Base-by-base conservation (phyloP, 2,797 vertebrate species). In the Danio kyathit region DNA sequence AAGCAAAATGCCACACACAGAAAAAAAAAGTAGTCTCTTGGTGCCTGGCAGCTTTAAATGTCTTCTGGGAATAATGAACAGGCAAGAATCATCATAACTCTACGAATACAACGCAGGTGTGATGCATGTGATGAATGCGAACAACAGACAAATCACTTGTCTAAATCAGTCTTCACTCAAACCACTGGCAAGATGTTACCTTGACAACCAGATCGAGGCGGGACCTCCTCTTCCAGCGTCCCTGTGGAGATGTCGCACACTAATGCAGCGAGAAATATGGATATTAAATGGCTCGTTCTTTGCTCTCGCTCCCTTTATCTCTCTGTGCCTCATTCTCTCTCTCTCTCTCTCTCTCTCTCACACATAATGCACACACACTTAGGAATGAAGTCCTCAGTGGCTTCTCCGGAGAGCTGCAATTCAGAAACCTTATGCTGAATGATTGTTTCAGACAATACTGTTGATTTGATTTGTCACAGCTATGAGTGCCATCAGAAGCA, bases 221-320 rank as follows among this genome's bases (percentile, higher is more conserved):
- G 86, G 89, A 89, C 84, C 82, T 87, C 79, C 82, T 87, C 79
- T 78, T 76, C 78, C 77, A 52, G 74, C 14, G 72, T 91, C 86
- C 90, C 90, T 86, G 87, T 87, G 89, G 92, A 92, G 89, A 91
- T 85, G 84, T 87, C 87, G 89, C 88, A 87, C 86, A 82, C 88
- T 93, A 94, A 94, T 93, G 91, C 93, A 88, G 90, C 84, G 74
- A 87, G 85, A 92, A 93, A 94, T 87, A 86, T 86, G 74, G 87
- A 86, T 88, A 89, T 91, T 91, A 91, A 89, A 86, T 76, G 74
- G 88, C 84, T 92, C 84, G 82, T 90, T 90, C 17, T 19, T 54
- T 84, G 83, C 81, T 64, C 69, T 80, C 76, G 17, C 57, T 59
- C 67, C 57, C 46, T 12, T 21, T 56, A 60, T 74, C 72, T 14